Evolutionary conservation across 2,113 vertebrate species (phyloP).

Genomic region (Ceyx cyanopectus): DNA sequence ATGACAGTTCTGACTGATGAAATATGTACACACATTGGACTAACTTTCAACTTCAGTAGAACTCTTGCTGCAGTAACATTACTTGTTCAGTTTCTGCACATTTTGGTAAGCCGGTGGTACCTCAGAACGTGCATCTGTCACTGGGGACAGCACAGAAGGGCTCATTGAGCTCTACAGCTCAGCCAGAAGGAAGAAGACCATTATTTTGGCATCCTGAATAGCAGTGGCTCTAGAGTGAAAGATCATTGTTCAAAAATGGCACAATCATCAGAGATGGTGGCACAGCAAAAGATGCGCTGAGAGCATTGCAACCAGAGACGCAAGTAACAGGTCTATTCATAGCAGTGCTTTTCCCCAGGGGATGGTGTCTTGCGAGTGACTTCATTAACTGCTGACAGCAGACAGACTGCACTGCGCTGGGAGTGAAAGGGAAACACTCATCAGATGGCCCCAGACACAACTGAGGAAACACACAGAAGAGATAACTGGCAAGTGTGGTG

Average conservation of each 20-base stretch:
- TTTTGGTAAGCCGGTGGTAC: neutral
- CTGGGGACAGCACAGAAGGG: neutral
- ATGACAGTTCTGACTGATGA: neutral
- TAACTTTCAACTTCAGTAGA: neutral
- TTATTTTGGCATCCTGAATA: neutral
- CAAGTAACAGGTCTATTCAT: constrained; percentile 40
- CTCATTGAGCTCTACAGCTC: neutral
- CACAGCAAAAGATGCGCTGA: neutral
- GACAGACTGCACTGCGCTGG: constrained; percentile 36
- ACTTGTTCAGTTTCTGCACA: neutral
- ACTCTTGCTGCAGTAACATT: neutral
- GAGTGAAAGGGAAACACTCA: constrained; percentile 49
- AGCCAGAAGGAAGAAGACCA: neutral
- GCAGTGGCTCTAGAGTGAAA: neutral
- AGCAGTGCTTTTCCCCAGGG: constrained; percentile 53
- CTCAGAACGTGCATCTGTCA: neutral
- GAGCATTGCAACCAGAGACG: neutral
- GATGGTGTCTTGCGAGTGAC: constrained; percentile 21
- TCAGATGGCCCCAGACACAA: constrained; percentile 62
- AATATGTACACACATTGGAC: neutral
- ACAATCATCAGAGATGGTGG: neutral
- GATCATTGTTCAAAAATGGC: neutral
- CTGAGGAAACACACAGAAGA: constrained; percentile 38
- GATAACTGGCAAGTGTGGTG: constrained; percentile 45
- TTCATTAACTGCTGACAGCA: constrained; percentile 70